phyloP scores from a whole-genome alignment of 2,797 vertebrate species.

The Gastrophryne carolinensis region DNA sequence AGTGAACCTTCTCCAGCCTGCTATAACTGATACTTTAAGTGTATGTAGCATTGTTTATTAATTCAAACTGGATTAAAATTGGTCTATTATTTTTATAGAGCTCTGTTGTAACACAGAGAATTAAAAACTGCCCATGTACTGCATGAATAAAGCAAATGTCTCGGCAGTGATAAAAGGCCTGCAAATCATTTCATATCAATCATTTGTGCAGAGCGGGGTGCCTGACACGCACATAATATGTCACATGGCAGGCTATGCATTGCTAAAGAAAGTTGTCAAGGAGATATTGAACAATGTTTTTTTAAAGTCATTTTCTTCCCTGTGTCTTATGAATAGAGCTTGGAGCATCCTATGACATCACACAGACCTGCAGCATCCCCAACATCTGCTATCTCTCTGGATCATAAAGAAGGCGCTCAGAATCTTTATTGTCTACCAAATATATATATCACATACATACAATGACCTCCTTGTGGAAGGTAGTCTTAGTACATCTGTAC shows the following conservation, averaged over 20 bases:
- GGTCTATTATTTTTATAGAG: too few species aligned
- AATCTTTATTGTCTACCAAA: too few species aligned
- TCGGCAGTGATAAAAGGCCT: background rate
- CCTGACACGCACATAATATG: background rate
- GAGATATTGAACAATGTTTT: background rate
- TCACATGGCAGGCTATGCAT: background rate
- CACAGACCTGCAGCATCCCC: background rate
- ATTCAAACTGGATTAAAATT: too few species aligned
- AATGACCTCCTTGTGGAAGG: too few species aligned
- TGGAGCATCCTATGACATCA: background rate
- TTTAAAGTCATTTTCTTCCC: background rate
- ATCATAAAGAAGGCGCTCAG: too few species aligned
- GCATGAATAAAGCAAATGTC: background rate
- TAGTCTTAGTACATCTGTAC: too few species aligned
- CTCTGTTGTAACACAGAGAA: too few species aligned
- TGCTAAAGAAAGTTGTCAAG: background rate
- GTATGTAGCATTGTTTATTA: too few species aligned
- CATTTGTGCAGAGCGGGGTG: background rate
- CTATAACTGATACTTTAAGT: too few species aligned
- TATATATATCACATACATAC: too few species aligned
- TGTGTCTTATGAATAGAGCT: background rate
- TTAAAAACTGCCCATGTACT: too few species aligned
- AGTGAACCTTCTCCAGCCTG: too few species aligned
- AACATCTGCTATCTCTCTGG: background rate
- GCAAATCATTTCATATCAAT: background rate